A percentile compares a stretch with the other conserved stretches of the same genome.
Evolutionary conservation across 2,113 vertebrate genomes (phyloP).

Genomic region (Dasyornis broadbenti): DNA sequence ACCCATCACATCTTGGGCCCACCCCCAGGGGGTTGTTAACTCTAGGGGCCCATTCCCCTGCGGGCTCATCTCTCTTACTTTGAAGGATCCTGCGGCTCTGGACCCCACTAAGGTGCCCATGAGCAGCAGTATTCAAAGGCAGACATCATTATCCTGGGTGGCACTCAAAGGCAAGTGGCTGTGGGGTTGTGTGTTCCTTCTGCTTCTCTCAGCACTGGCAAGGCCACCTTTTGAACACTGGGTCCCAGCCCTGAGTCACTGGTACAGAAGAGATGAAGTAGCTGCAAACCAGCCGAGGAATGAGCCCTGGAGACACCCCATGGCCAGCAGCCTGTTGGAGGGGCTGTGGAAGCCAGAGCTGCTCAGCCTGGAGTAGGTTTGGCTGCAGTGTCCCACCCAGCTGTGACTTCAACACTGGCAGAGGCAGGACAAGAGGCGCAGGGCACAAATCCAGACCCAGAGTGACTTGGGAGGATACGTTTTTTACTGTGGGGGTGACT

Average conservation of each 20-base stretch:
- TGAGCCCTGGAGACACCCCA: neutral
- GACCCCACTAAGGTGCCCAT: neutral
- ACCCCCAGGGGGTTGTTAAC: neutral
- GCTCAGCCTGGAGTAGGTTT: neutral
- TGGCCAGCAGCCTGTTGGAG: neutral
- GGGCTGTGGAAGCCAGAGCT: too few species aligned
- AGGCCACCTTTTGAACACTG: neutral
- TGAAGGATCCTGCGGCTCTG: neutral
- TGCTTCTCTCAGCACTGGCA: neutral
- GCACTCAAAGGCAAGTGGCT: neutral
- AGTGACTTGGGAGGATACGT: neutral
- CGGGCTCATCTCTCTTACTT: neutral
- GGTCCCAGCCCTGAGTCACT: neutral
- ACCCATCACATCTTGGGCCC: neutral
- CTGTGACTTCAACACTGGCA: neutral
- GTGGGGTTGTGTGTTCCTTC: neutral
- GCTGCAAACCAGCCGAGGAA: neutral
- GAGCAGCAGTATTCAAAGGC: neutral
- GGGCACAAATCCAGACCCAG: neutral
- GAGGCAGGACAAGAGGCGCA: neutral
- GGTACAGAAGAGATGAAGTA: neutral
- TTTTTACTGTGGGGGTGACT: neutral
- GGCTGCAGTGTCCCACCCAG: neutral
- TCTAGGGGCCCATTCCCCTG: neutral
- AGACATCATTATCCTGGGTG: neutral